Evolutionary conservation across 2,888 invertebrate genomes (phyloP).

Genomic region (Pristionchus entomophagus): DNA sequence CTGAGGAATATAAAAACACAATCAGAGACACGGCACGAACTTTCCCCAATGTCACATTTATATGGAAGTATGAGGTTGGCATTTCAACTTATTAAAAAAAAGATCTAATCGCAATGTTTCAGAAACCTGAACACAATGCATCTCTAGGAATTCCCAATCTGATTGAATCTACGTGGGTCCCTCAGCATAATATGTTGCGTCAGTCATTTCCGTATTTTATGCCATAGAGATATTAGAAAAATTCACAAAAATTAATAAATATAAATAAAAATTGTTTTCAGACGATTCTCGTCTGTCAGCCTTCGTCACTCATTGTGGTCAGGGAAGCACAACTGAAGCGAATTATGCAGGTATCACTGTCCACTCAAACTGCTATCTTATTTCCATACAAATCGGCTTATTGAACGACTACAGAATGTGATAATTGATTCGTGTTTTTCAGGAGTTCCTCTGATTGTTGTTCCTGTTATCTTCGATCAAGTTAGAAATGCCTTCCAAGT

Average conservation of each 20-base stretch:
- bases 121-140: conserved; percentile 38
- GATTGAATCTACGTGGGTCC: conserved; percentile 33
- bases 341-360: conserved; percentile 1
- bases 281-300: conserved; percentile 22
- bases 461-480: conserved; percentile 78
- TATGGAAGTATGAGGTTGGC: conserved; percentile 39
- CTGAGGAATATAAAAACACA: conserved; percentile 25
- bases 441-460: conserved; percentile 77
- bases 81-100: neutral
- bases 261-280: neutral
- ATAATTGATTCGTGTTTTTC: neutral
- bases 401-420: no score
- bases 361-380: no score
- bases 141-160: conserved; percentile 13
- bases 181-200: conserved; percentile 26
- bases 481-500: conserved; percentile 76
- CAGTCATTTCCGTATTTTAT: neutral
- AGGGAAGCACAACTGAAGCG: conserved; percentile 19
- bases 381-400: no score
- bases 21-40: neutral
- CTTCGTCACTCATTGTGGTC: conserved; percentile 35
- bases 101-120: neutral
- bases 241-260: neutral
- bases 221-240: neutral
- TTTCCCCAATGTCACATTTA: conserved; percentile 25